phyloP scores from a whole-genome alignment of 1,140 invertebrate species.

The Philotrypesis tridentata region DNA sequence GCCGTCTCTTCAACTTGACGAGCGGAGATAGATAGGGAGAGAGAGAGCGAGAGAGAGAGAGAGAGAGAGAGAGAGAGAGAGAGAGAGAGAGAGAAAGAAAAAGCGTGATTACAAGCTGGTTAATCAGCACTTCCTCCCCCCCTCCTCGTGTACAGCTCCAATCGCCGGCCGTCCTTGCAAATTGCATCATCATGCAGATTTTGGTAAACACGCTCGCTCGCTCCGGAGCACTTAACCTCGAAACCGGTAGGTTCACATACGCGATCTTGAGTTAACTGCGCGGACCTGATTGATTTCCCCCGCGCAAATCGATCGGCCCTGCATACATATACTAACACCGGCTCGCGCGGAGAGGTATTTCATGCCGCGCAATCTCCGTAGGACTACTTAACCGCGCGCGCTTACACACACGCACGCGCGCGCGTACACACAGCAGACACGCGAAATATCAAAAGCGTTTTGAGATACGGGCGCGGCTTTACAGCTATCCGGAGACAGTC shows the following conservation, averaged over 20 bases:
- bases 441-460: neutral
- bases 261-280: neutral
- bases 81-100: no score
- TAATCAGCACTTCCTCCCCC: neutral
- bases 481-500: neutral
- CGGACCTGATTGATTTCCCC: neutral
- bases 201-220: conserved; percentile 36
- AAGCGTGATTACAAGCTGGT: neutral
- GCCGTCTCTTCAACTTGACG: no score
- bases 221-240: conserved; percentile 13
- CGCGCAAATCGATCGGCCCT: neutral
- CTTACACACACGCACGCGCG: no score
- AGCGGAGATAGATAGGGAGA: no score
- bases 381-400: neutral
- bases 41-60: no score
- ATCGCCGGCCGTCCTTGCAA: neutral
- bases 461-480: neutral
- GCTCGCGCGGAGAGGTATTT: no score
- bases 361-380: no score
- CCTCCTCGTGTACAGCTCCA: neutral
- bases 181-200: conserved; percentile 35
- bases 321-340: neutral
- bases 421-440: no score
- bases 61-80: no score
- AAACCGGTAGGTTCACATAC: neutral